phyloP scores from a whole-genome alignment of 2,113 vertebrate species.

The Epinephelus lanceolatus region DNA sequence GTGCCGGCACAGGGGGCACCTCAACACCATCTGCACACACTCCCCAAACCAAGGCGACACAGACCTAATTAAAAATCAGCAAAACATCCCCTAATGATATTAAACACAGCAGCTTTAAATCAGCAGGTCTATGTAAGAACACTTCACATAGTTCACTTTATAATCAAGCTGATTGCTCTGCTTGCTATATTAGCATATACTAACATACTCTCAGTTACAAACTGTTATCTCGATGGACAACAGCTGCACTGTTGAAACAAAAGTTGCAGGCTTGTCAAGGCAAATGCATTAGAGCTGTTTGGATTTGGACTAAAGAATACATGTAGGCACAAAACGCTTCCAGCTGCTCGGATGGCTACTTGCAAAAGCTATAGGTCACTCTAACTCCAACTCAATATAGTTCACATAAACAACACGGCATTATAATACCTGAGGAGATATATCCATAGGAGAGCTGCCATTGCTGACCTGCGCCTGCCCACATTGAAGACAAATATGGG shows the following conservation, averaged over 20 bases:
- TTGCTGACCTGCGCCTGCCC: constrained; percentile 39
- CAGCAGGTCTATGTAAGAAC: too few relatives aligned
- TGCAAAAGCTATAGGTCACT: constrained; percentile 43
- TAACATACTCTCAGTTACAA: neutral
- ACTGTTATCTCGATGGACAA: neutral
- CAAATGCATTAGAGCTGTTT: neutral
- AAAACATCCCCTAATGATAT: neutral
- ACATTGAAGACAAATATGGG: constrained; percentile 27
- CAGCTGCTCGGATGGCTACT: constrained; percentile 33
- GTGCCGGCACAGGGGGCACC: too few relatives aligned
- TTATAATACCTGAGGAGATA: constrained; percentile 32
- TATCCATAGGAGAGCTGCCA: constrained; percentile 36
- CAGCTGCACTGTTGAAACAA: neutral
- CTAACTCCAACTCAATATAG: constrained; percentile 31
- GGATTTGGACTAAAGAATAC: neutral
- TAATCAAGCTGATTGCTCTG: neutral
- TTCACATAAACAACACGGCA: constrained; percentile 34
- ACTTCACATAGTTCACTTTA: too few relatives aligned
- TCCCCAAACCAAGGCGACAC: too few relatives aligned
- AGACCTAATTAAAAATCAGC: too few relatives aligned
- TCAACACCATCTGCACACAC: too few relatives aligned
- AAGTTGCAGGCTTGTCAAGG: constrained; percentile 18
- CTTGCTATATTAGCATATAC: neutral
- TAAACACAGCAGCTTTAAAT: constrained; percentile 3
- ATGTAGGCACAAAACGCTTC: constrained; percentile 16